These are phyloP conservation scores for Heliconius hewitsoni DNA, from an alignment of 1,140 invertebrate genomes.

Conservation along the genomic window DNA sequence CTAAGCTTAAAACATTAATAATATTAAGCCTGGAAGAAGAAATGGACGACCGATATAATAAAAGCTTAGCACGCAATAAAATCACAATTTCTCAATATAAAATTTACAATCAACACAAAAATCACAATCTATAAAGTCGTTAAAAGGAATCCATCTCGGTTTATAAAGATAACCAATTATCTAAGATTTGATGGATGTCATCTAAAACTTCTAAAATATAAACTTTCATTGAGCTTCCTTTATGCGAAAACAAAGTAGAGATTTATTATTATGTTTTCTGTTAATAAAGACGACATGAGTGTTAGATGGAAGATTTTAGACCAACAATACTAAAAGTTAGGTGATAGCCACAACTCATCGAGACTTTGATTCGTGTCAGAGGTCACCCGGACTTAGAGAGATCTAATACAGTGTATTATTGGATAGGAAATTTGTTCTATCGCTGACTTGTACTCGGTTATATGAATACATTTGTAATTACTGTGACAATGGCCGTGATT, in stretches of 20 bases:
- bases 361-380: constrained; percentile 56
- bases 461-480: constrained; percentile 34
- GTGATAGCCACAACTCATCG: constrained; percentile 50
- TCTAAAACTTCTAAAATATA: background rate
- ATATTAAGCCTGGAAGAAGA: background rate
- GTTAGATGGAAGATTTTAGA: background rate
- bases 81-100: background rate
- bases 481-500: constrained; percentile 8
- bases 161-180: constrained; percentile 6
- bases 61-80: background rate
- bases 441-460: constrained; percentile 21
- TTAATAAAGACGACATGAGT: background rate
- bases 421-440: constrained; percentile 37
- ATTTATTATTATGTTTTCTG: constrained; percentile 28
- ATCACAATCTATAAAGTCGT: background rate
- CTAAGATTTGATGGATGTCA: background rate
- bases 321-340: constrained; percentile 3
- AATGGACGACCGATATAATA: background rate
- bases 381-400: constrained; percentile 58
- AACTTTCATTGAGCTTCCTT: constrained; percentile 20
- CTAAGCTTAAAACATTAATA: background rate
- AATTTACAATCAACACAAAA: constrained; percentile 1
- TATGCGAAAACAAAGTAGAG: constrained; percentile 37
- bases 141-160: background rate
- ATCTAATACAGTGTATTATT: constrained; percentile 62